A percentile compares a stretch with the other conserved stretches of the same genome.
phyloP scores from a whole-genome alignment of 2,888 invertebrate genomes.

The Chymomyza procnemis region DNA sequence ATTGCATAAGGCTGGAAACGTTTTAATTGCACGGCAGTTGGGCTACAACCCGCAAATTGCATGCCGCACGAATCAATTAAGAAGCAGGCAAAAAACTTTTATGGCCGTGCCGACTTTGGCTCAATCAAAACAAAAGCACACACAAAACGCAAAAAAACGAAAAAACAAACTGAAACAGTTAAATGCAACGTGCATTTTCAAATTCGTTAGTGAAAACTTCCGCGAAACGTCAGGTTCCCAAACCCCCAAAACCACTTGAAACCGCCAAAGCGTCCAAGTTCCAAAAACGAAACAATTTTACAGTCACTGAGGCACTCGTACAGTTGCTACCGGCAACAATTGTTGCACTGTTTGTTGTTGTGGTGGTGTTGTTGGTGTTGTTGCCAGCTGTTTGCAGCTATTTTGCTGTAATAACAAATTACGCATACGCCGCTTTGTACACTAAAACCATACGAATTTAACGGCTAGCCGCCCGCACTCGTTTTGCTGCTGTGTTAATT shows the following conservation, averaged over 20 bases:
- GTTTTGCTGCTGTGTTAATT: slow-evolving; percentile 37
- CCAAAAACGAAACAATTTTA: slow-evolving; percentile 50
- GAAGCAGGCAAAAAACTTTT: slow-evolving; percentile 29
- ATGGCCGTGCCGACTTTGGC: slow-evolving; percentile 4
- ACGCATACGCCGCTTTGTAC: slow-evolving; percentile 69
- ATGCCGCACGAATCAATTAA: slow-evolving; percentile 61
- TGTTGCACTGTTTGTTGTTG: slow-evolving; percentile 20
- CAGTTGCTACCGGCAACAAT: slow-evolving; percentile 7
- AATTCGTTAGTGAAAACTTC: background rate
- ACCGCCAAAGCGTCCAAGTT: too few relatives aligned
- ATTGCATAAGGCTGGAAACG: slow-evolving; percentile 50
- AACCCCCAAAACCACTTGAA: background rate
- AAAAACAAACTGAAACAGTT: too few relatives aligned
- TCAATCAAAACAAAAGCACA: slow-evolving; percentile 1
- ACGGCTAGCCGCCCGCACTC: background rate
- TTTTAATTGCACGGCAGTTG: slow-evolving; percentile 40
- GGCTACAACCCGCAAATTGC: slow-evolving; percentile 41
- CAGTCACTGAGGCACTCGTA: slow-evolving; percentile 67
- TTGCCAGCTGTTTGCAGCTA: background rate
- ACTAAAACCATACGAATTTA: background rate
- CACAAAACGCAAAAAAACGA: slow-evolving; percentile 9
- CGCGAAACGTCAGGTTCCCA: background rate
- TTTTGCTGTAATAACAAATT: slow-evolving; percentile 43
- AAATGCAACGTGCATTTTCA: background rate
- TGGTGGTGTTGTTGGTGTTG: slow-evolving; percentile 20